These are phyloP conservation scores for Linurgus olivaceus DNA, from an alignment of 2,797 vertebrate genomes.

Conservation along the genomic window DNA sequence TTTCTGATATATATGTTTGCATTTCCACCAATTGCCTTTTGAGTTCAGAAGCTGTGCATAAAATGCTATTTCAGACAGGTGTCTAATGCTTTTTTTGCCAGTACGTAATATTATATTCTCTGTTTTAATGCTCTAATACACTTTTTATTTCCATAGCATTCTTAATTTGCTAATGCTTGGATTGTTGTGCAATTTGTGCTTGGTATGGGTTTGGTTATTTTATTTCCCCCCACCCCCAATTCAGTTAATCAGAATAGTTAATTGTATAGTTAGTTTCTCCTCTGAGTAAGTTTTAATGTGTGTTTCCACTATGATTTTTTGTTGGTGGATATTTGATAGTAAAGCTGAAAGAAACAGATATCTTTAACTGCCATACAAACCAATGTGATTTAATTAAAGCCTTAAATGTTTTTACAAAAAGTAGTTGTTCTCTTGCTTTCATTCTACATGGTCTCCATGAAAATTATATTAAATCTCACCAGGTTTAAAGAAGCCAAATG, in stretches of 20 bases:
- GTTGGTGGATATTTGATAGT: too few species aligned
- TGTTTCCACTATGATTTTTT: background rate
- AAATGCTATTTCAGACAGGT: background rate
- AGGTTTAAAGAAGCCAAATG: background rate
- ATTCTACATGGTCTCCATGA: background rate
- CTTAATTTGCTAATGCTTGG: background rate
- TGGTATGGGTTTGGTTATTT: background rate
- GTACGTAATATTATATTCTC: background rate
- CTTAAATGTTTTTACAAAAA: background rate
- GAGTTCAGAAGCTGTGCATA: background rate
- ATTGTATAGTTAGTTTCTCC: background rate
- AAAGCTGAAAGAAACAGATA: background rate
- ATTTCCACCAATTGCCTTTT: background rate
- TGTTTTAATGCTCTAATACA: background rate
- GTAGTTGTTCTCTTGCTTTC: background rate
- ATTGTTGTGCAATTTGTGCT: background rate
- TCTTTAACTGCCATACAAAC: background rate
- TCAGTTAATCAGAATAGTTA: background rate
- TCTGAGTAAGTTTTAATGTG: background rate
- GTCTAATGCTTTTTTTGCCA: background rate
- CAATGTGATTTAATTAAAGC: background rate
- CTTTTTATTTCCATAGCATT: background rate
- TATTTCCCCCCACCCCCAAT: fast-evolving
- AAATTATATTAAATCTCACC: background rate
- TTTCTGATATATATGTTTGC: background rate